A percentile compares a stretch with the other conserved stretches of the same genome.
These are phyloP conservation scores for Ardeotis arabs DNA, from an alignment of 2,113 vertebrate genomes.

Conservation along the genomic window DNA sequence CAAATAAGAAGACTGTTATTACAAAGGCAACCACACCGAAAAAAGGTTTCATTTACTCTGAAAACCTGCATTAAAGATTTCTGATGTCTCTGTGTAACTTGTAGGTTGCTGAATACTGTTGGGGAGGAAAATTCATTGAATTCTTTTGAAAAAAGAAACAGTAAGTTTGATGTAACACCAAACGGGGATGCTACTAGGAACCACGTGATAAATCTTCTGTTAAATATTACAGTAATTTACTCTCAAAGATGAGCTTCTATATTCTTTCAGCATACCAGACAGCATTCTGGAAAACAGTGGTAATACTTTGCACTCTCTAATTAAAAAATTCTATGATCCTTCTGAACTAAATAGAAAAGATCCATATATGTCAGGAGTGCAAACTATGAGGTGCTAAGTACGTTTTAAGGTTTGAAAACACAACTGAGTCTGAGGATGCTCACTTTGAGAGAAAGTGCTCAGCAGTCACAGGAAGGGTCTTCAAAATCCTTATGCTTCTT, in stretches of 20 bases:
- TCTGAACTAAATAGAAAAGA: background rate
- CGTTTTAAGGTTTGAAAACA: background rate
- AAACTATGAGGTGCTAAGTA: background rate
- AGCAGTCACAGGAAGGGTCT: background rate
- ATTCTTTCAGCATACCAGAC: background rate
- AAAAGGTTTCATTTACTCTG: slow-evolving; percentile 56
- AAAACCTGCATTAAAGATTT: slow-evolving; percentile 52
- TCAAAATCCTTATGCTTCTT: background rate
- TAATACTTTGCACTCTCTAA: background rate
- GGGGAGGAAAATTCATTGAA: background rate
- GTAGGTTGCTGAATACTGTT: background rate
- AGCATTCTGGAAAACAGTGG: background rate
- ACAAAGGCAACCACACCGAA: slow-evolving; percentile 62
- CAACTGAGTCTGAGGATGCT: background rate
- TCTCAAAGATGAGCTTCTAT: background rate
- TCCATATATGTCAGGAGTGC: background rate
- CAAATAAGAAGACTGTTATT: slow-evolving; percentile 69
- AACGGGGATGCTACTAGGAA: background rate
- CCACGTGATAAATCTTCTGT: background rate
- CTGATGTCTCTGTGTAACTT: slow-evolving; percentile 52
- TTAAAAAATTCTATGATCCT: background rate
- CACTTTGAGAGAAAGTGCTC: background rate
- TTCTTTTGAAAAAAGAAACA: background rate
- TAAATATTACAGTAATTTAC: background rate
- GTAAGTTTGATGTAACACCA: background rate